Evolutionary conservation across 2,797 vertebrate species (phyloP), one percentile per base, ranked within the genome.

Genomic region (Mastacembelus armatus): DNA sequence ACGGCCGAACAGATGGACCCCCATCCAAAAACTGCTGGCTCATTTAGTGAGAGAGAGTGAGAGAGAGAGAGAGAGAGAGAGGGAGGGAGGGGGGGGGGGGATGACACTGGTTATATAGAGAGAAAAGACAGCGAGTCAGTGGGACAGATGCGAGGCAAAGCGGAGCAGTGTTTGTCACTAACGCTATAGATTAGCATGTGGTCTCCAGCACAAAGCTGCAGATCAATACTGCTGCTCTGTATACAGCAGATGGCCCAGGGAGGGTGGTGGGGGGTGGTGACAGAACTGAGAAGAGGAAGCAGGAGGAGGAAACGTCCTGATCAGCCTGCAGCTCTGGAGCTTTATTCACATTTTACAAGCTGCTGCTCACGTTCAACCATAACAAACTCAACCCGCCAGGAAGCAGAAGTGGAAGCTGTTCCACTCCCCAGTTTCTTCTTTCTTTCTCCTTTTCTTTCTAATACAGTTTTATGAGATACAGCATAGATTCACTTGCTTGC

Each of bases 141-240:
- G 78, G 78, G 92, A 92, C 90, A 93, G 95, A 94, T 94, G 92
- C 92, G 26, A 80, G 77, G 83, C 66, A 88, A 88, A 87, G 85
- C 80, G 72, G 74, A 84, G 83, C 78, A 21, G 72, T 89, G 94
- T 92, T 92, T 92, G 93, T 92, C 92, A 92, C 92, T 77, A 93
- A 93, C 88, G 91, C 91, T 90, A 89, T 88, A 93, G 94, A 93
- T 94, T 93, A 93, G 94, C 95, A 93, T 92, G 93, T 93, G 94
- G 94, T 96, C 94, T 91, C 89, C 88, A 83, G 92, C 93, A 93
- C 93, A 86, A 93, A 89, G 94, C 93, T 92, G 84, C 90, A 92
- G 87, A 95, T 95, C 95, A 94, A 96, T 95, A 95, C 82, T 81
- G 66, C 89, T 88, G 91, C 94, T 90, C 78, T 27, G 61, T 33